Percentiles rank a stretch among this genome's conserved stretches.
These are phyloP conservation scores for Caloenas nicobarica DNA, from an alignment of 2,113 vertebrate species.

Conservation along the genomic window DNA sequence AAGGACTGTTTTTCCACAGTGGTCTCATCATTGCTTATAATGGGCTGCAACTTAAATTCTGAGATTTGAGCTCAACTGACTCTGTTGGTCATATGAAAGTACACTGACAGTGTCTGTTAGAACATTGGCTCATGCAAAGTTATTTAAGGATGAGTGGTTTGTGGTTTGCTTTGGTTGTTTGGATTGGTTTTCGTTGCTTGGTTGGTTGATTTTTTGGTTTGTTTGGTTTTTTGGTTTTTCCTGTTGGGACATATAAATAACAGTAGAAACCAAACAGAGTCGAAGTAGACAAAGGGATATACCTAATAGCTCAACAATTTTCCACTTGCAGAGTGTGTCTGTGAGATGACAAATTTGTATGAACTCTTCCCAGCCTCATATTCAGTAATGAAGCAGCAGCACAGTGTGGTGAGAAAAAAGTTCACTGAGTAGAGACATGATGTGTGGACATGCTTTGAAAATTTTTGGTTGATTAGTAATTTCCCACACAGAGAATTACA, in stretches of 20 bases:
- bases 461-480: background rate
- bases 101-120: background rate
- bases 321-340: background rate
- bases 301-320: background rate
- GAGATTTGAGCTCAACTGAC: background rate
- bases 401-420: background rate
- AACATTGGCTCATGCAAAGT: background rate
- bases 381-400: background rate
- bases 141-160: background rate
- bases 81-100: background rate
- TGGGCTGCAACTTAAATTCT: background rate
- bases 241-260: background rate
- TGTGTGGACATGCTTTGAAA: background rate
- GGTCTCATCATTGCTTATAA: background rate
- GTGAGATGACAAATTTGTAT: background rate
- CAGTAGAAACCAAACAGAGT: background rate
- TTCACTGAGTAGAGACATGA: background rate
- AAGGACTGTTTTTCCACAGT: background rate
- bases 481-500: background rate
- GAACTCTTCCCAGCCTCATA: background rate
- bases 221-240: too few species aligned
- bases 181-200: too few species aligned
- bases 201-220: too few species aligned
- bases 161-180: too few species aligned
- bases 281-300: background rate